phyloP scores from a whole-genome alignment of 2,888 invertebrate species.

The Lucinisca nassula region DNA sequence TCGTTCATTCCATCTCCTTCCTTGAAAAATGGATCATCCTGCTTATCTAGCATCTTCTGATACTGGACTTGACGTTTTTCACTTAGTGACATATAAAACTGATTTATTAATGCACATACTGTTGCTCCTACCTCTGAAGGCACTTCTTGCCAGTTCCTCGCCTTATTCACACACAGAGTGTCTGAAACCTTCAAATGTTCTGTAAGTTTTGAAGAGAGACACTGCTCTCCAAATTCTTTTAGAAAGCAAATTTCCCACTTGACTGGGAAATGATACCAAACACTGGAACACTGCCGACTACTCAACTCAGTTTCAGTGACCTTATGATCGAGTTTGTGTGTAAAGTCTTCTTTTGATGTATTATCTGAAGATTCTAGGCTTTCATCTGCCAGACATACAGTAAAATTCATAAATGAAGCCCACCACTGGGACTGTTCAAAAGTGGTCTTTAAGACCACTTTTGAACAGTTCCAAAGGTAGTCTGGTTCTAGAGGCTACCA shows the following conservation, averaged over 20 bases:
- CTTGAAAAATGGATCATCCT: slow-evolving; percentile 76
- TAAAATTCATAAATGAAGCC: no score
- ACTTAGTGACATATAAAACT: slow-evolving; percentile 58
- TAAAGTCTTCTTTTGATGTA: no score
- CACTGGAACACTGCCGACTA: neutral
- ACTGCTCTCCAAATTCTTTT: slow-evolving; percentile 78
- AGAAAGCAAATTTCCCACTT: slow-evolving; percentile 75
- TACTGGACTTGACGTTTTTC: slow-evolving; percentile 57
- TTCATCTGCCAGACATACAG: no score
- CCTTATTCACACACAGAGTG: slow-evolving; percentile 75
- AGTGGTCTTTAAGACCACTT: no score
- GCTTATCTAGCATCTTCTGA: slow-evolving; percentile 48
- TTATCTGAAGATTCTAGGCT: no score
- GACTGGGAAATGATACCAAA: slow-evolving; percentile 79
- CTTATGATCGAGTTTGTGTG: no score
- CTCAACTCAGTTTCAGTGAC: no score
- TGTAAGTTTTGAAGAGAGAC: slow-evolving; percentile 76
- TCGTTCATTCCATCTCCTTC: slow-evolving; percentile 28
- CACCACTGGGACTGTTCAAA: no score
- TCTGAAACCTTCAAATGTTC: slow-evolving; percentile 64
- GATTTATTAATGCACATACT: slow-evolving; percentile 75
- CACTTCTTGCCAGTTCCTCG: slow-evolving; percentile 83
- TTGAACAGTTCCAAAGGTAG: no score
- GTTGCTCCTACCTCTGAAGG: slow-evolving; percentile 66
- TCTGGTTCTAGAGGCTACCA: no score